These are phyloP conservation scores for Benthochromis sp. DNA, from an alignment of 2,113 vertebrate species.

Conservation along the genomic window DNA sequence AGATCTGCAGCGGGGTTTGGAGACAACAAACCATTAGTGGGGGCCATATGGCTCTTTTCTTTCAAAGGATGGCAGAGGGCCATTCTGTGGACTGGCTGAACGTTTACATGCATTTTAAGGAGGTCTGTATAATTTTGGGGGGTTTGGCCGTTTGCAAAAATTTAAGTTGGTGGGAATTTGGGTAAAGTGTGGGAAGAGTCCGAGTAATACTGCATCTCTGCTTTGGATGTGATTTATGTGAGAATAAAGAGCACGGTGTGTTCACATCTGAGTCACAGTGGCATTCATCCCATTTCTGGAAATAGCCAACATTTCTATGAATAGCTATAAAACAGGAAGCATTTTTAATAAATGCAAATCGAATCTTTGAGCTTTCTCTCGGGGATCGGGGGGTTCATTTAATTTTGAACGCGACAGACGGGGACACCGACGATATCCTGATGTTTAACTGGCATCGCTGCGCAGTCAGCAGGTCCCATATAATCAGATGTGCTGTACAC, in stretches of 20 bases:
- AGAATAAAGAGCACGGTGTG: background rate
- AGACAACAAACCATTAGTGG: conserved; percentile 40
- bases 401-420: conserved; percentile 19
- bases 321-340: background rate
- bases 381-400: background rate
- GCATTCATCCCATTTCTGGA: background rate
- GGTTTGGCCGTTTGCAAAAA: rapidly evolving
- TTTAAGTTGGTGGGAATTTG: background rate
- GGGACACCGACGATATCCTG: background rate
- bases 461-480: background rate
- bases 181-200: background rate
- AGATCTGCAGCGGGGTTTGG: conserved; percentile 20
- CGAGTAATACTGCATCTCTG: background rate
- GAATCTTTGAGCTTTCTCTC: background rate
- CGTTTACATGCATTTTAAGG: background rate
- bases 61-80: conserved; percentile 28
- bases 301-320: background rate
- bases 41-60: conserved; percentile 58
- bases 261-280: background rate
- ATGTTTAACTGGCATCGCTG: background rate
- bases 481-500: background rate
- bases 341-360: background rate
- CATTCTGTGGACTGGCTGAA: background rate
- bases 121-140: background rate
- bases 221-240: background rate